Evolutionary conservation across 2,888 invertebrate genomes (phyloP).

Genomic region (Orthosia incerta): DNA sequence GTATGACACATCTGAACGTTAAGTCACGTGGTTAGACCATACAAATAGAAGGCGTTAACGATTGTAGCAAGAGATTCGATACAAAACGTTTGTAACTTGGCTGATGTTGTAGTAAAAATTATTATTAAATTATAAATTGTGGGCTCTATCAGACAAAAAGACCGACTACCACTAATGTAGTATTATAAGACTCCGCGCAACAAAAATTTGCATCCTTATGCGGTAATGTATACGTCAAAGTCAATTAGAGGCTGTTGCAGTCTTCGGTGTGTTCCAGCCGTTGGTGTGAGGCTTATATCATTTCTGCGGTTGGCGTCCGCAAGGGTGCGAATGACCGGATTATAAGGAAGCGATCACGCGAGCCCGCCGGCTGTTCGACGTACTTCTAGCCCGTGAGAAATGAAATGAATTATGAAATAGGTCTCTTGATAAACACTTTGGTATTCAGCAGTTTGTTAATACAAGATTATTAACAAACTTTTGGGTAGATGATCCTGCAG

Average conservation of each 20-base stretch:
- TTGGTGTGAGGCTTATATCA: constrained; percentile 31
- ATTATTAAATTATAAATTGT: no score
- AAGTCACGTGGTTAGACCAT: no score
- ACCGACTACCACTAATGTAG: not conserved
- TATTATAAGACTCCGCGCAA: no score
- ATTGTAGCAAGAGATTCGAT: no score
- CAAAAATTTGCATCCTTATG: not conserved
- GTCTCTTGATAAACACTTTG: not conserved
- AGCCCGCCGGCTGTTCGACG: constrained; percentile 15
- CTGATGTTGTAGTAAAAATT: no score
- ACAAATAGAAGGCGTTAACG: no score
- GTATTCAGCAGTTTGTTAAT: no score
- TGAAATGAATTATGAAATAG: constrained; percentile 2
- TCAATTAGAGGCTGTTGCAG: constrained; percentile 1
- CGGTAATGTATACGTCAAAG: not conserved
- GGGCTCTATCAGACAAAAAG: no score
- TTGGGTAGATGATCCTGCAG: no score
- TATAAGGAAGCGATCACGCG: constrained; percentile 39
- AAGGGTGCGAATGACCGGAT: constrained; percentile 38
- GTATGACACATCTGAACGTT: no score
- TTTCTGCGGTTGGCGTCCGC: constrained; percentile 35
- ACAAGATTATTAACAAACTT: no score
- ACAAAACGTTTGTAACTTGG: no score
- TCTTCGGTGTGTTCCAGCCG: not conserved
- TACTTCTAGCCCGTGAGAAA: constrained; percentile 29